Evolutionary conservation across 1,140 invertebrate genomes (phyloP).

Genomic region (Zophobas morio): DNA sequence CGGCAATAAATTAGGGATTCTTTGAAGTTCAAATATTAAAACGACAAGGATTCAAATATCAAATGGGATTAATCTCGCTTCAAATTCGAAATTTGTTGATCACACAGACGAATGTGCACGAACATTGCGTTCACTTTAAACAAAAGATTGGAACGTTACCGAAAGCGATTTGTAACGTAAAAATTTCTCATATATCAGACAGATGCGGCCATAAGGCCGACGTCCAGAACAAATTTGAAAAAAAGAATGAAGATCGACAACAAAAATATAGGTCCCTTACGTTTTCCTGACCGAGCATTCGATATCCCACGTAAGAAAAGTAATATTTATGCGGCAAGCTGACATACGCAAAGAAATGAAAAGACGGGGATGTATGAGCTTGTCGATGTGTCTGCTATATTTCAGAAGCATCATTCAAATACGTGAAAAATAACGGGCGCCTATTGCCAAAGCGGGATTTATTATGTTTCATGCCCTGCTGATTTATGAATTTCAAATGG

Average conservation of each 20-base stretch:
- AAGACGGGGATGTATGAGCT: conserved; percentile 45
- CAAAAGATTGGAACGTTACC: conserved; percentile 5
- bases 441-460: conserved; percentile 46
- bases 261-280: conserved; percentile 34
- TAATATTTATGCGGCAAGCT: conserved; percentile 54
- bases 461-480: conserved; percentile 49
- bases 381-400: conserved; percentile 49
- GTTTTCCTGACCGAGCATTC: conserved; percentile 52
- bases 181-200: conserved; percentile 39
- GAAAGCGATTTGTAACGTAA: conserved; percentile 33
- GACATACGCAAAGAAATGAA: conserved; percentile 52
- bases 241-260: conserved; percentile 48
- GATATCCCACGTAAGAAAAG: conserved; percentile 48
- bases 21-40: conserved; percentile 45
- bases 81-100: conserved; percentile 4
- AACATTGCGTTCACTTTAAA: conserved; percentile 15
- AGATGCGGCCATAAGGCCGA: conserved; percentile 40
- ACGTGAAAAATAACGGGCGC: conserved; percentile 49
- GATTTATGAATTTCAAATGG: conserved; percentile 49
- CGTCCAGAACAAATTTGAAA: conserved; percentile 45
- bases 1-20: conserved; percentile 42
- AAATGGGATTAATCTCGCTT: conserved; percentile 35
- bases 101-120: conserved; percentile 2
- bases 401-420: conserved; percentile 51
- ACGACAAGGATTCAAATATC: conserved; percentile 31